Percentiles rank a stretch among this genome's conserved stretches.
phyloP scores from a whole-genome alignment of 2,797 vertebrate genomes.

The Coendou prehensilis region DNA sequence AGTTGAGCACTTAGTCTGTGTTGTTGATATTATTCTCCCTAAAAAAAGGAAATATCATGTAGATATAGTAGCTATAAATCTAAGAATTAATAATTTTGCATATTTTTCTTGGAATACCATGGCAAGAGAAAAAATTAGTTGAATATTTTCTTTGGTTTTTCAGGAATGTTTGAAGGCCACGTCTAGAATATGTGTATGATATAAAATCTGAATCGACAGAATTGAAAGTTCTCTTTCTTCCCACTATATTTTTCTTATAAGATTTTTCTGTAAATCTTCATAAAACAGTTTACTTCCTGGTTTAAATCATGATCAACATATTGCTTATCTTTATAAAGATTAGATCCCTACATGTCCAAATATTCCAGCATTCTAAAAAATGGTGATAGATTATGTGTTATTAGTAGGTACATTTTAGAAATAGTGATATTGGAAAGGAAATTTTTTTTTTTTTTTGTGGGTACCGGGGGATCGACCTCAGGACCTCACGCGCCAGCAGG shows the following conservation, averaged over 20 bases:
- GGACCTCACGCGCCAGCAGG: no score
- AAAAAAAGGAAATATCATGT: background rate
- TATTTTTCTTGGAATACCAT: background rate
- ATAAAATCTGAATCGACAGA: conserved; percentile 35
- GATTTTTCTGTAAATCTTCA: background rate
- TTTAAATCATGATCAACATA: background rate
- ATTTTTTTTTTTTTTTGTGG: no score
- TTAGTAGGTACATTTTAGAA: conserved; percentile 21
- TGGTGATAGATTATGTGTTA: background rate
- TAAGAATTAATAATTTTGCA: background rate
- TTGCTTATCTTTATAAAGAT: conserved; percentile 48
- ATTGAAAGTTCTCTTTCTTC: background rate
- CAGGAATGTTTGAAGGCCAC: background rate
- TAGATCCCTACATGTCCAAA: conserved; percentile 8
- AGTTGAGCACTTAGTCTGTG: background rate
- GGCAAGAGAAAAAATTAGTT: background rate
- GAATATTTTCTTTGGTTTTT: background rate
- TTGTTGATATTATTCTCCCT: background rate
- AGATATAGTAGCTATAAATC: background rate
- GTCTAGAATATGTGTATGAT: background rate
- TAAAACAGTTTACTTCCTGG: background rate
- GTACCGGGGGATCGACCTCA: no score
- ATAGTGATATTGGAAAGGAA: conserved; percentile 9
- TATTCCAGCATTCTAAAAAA: background rate
- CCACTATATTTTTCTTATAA: conserved; percentile 24